A percentile compares a stretch with the other conserved stretches of the same genome.
phyloP scores from a whole-genome alignment of 2,888 invertebrate species.

The Dendrolimus pini region DNA sequence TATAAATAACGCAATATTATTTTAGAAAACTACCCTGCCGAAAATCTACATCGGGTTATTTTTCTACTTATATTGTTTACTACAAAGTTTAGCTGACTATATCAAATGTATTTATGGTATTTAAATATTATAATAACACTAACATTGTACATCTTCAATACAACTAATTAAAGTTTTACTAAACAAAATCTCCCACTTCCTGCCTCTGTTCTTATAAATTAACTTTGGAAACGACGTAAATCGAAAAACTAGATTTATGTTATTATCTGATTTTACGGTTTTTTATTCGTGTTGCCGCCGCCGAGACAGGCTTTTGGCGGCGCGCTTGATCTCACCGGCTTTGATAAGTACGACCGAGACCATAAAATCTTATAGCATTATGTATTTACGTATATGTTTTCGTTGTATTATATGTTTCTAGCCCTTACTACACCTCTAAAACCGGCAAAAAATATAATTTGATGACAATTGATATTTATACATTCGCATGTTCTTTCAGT shows the following conservation, averaged over 20 bases:
- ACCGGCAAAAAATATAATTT: conserved; percentile 11
- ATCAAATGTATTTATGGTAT: too few relatives aligned
- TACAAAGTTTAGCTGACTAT: too few relatives aligned
- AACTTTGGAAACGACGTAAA: neutral
- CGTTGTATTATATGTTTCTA: neutral
- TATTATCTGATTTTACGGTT: conserved; percentile 25
- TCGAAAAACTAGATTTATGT: neutral
- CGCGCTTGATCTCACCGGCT: conserved; percentile 34
- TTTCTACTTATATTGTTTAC: too few relatives aligned
- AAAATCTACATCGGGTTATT: too few relatives aligned
- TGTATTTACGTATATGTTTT: neutral
- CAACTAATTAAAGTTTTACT: neutral
- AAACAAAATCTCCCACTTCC: neutral
- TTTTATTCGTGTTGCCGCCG: conserved; percentile 29
- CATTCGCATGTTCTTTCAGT: too few relatives aligned
- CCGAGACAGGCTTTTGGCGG: conserved; percentile 22
- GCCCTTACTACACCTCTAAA: conserved; percentile 24
- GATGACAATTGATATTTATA: too few relatives aligned
- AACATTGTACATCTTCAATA: neutral
- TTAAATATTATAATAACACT: too few relatives aligned
- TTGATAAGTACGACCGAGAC: conserved; percentile 39
- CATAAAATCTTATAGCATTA: conserved; percentile 32
- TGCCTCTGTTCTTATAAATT: neutral
- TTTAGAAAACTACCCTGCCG: too few relatives aligned
- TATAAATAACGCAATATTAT: too few relatives aligned